Conservation (phyloP, 37 sponge, comb jelly and placozoan genomes). For the Aplysina aerophoba region DNA sequence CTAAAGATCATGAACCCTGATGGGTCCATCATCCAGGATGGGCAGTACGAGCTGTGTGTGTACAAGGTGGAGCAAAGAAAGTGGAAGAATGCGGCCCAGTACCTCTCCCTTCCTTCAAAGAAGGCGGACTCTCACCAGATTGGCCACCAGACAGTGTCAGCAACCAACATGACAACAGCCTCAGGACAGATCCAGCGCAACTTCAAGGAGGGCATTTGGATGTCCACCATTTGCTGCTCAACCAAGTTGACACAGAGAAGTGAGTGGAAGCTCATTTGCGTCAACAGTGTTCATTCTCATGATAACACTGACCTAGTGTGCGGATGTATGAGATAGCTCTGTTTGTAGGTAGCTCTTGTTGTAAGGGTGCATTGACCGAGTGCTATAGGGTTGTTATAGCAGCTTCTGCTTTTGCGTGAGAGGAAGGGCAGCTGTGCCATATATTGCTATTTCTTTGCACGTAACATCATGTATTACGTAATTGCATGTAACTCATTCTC, state of each 20-base stretch:
- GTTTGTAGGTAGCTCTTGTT: no score
- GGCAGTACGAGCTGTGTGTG: constrained; percentile 64
- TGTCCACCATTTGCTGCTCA: constrained; percentile 73
- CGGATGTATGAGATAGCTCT: no score
- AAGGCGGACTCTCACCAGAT: constrained; percentile 9
- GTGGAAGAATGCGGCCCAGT: constrained; percentile 22
- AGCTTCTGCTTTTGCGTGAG: no score
- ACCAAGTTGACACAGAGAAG: constrained; percentile 81
- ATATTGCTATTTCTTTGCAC: no score
- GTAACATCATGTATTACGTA: no score
- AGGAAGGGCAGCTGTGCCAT: no score
- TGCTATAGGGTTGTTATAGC: no score
- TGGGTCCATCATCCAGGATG: constrained; percentile 75
- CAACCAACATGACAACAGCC: not conserved
- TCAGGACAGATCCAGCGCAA: constrained; percentile 29
- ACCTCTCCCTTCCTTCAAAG: constrained; percentile 29
- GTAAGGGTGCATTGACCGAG: no score
- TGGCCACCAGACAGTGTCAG: not conserved
- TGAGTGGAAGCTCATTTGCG: constrained; percentile 34
- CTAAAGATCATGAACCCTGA: constrained; percentile 73
- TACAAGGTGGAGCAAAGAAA: constrained; percentile 55
- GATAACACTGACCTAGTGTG: no score
- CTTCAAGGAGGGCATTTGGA: constrained; percentile 48
- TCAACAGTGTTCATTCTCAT: no score
- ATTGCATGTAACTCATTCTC: no score